Evolutionary conservation across 2,113 vertebrate species (phyloP), one percentile per base, ranked within the genome.

Genomic region (Pelmatolapia mariae): DNA sequence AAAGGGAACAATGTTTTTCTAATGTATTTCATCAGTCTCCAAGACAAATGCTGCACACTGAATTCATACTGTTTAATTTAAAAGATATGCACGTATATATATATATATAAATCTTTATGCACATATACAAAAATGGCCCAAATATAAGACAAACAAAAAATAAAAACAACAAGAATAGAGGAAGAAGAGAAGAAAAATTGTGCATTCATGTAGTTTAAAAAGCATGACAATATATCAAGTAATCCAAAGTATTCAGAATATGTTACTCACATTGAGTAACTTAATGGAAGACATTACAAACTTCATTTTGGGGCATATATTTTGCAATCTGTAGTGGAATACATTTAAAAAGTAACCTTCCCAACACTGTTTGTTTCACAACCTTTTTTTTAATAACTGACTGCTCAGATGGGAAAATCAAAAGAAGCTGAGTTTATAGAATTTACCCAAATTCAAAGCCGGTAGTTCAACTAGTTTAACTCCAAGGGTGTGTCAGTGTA

Each of bases 11-110:
- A 1, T 36, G 40, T 29, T 50, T 86, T 73, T 53, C 15, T 83
- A 92, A 92, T 87, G 61, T 88, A 93, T 86, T 95, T 84, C 54
- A 68, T 86, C 54, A 81, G 86, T 86, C 83, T 93, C 18, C 73
- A 91, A 89, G 80, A 84, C 45, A 90, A 81, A 15, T 3, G 40
- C 63, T 59, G 68, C 56, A 90, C 50, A 89, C 56, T 45, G 40
- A 8, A 79, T 50, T 24, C 76, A 18, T 16, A 73, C 26, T n/a
- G 36, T 85, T 80, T 36, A 90, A 87, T 22, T 53, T 53, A 53
- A 53, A 53, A n/a, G 19, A 53, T 53, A 22, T 78, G 73, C 79
- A 76, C 22, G 3, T 73, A 10, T 36, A n/a, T n/a, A n/a, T n/a
- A n/a, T 53, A 86, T 76, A 76, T 16, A 76, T 63, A 47, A 83